Conservation (phyloP, 2,113 vertebrate genomes). For the Oncorhynchus tshawytscha region DNA sequence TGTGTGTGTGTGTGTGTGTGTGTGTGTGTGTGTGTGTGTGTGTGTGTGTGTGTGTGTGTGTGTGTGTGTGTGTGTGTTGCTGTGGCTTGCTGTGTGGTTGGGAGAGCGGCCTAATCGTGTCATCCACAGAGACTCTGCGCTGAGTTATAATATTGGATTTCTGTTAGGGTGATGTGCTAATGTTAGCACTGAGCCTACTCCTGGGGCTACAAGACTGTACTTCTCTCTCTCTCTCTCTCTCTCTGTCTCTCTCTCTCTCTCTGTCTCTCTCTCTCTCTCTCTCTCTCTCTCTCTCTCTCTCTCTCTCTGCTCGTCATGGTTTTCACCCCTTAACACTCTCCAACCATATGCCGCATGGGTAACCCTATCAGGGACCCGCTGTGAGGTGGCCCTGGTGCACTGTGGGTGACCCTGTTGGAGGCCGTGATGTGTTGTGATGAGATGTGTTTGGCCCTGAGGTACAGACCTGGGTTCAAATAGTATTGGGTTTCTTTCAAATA, state of each 20-base stretch:
- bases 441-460: no score
- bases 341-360: neutral
- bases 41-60: no score
- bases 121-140: constrained; percentile 51
- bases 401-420: neutral
- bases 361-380: neutral
- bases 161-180: constrained; percentile 59
- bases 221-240: neutral
- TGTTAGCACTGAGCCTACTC: constrained; percentile 58
- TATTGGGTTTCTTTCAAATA: no score
- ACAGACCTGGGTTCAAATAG: no score
- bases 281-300: no score
- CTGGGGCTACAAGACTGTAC: constrained; percentile 16
- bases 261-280: no score
- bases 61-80: no score
- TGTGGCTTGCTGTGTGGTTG: no score
- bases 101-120: constrained; percentile 49
- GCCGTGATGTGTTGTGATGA: neutral
- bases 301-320: neutral
- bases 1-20: constrained; percentile 52
- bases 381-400: neutral
- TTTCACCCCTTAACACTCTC: no score
- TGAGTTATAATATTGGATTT: constrained; percentile 65
- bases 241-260: no score
- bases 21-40: no score